Evolutionary conservation across 2,113 vertebrate species (phyloP).

Genomic region (Sphaerodactylus townsendi): DNA sequence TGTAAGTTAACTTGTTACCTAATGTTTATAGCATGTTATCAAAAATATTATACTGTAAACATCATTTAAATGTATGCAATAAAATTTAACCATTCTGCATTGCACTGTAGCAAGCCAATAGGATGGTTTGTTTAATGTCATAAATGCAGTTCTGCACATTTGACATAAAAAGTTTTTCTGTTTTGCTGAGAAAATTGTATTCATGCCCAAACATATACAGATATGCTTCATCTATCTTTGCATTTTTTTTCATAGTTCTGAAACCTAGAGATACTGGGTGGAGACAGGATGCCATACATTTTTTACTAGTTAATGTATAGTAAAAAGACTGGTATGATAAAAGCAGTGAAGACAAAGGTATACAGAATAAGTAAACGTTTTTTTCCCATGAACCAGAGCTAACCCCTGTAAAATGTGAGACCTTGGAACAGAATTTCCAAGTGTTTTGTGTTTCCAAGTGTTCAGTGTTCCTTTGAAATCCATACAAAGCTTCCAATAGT

Average conservation of each 20-base stretch:
- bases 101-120: constrained; percentile 24
- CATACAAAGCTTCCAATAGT: too few species aligned
- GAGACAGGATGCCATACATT: neutral
- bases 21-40: constrained; percentile 18
- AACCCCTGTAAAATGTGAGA: neutral
- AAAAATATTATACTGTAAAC: constrained; percentile 32
- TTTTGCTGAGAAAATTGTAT: constrained; percentile 39
- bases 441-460: too few species aligned
- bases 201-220: constrained; percentile 37
- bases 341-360: neutral
- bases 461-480: too few species aligned
- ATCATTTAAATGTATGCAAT: constrained; percentile 9
- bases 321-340: neutral
- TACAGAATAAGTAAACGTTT: neutral
- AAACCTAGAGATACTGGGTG: neutral
- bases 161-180: constrained; percentile 15
- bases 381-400: neutral
- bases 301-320: neutral
- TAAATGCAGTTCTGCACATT: constrained; percentile 9
- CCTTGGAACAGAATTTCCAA: neutral
- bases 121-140: neutral
- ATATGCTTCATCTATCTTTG: rapidly evolving
- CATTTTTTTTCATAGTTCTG: neutral
- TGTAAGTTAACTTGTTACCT: too few species aligned
- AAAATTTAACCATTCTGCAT: constrained; percentile 8